phyloP scores from a whole-genome alignment of 2,797 vertebrate species.

The Anabas testudineus region DNA sequence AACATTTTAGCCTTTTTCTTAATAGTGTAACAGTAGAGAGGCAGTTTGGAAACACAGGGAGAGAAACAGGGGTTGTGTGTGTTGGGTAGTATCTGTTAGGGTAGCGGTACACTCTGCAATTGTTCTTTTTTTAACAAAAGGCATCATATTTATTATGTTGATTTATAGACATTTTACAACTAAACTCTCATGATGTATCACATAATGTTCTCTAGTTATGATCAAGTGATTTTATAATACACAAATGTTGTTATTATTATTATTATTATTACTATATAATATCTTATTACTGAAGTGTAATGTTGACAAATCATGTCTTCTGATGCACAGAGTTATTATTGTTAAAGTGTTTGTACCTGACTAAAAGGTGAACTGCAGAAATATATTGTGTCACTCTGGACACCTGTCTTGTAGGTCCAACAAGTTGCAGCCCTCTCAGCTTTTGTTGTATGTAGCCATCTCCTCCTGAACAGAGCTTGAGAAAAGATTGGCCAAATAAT shows the following conservation, averaged over 20 bases:
- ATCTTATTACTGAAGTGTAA: neutral
- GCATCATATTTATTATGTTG: slow-evolving; percentile 20
- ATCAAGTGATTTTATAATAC: neutral
- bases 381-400: neutral
- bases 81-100: too few species aligned
- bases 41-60: too few species aligned
- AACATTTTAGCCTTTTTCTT: too few species aligned
- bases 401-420: neutral
- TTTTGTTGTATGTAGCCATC: slow-evolving; percentile 84
- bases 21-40: neutral
- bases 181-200: neutral
- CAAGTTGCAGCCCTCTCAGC: slow-evolving; percentile 35
- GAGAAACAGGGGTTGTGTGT: too few species aligned
- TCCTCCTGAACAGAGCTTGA: slow-evolving; percentile 86
- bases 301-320: neutral
- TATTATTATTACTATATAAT: neutral
- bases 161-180: slow-evolving; percentile 26
- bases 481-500: slow-evolving; percentile 86
- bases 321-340: neutral
- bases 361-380: neutral
- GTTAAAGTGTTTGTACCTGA: neutral
- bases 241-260: too few species aligned
- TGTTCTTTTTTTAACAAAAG: too few species aligned
- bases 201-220: neutral
- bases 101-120: too few species aligned